These are phyloP conservation scores for Mythimna vitellina DNA, from an alignment of 2,888 invertebrate species.

Conservation along the genomic window DNA sequence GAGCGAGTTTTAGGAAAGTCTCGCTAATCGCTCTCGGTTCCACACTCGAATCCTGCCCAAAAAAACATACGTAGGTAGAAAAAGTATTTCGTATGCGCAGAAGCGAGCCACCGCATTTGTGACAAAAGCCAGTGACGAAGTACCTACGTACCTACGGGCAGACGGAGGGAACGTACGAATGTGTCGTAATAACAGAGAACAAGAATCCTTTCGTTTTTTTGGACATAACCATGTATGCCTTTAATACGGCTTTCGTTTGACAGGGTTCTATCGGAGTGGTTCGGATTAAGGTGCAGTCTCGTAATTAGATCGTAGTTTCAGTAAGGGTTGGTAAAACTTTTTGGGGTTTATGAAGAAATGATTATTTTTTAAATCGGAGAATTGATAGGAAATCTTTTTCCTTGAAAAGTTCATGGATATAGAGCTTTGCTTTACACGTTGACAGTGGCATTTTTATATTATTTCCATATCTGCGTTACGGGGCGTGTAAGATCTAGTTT, in stretches of 20 bases:
- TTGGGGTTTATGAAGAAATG: slow-evolving; percentile 6
- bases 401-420: too few relatives aligned
- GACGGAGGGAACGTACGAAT: slow-evolving; percentile 74
- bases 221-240: slow-evolving; percentile 41
- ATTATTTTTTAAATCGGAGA: not conserved
- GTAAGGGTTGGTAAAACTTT: not conserved
- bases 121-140: slow-evolving; percentile 75
- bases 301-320: slow-evolving; percentile 23
- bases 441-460: too few relatives aligned
- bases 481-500: too few relatives aligned
- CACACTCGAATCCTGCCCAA: slow-evolving; percentile 61
- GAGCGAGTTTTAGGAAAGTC: slow-evolving; percentile 17
- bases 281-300: slow-evolving; percentile 18
- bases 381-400: not conserved
- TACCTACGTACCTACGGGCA: slow-evolving; percentile 45
- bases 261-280: slow-evolving; percentile 7
- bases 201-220: slow-evolving; percentile 60
- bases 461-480: too few relatives aligned
- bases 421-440: too few relatives aligned
- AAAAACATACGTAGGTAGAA: slow-evolving; percentile 70
- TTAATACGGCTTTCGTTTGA: slow-evolving; percentile 35
- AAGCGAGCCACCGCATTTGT: slow-evolving; percentile 65
- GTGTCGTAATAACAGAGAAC: slow-evolving; percentile 70
- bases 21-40: slow-evolving; percentile 44
- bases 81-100: slow-evolving; percentile 75